Base-by-base conservation (phyloP, 2,888 invertebrate species). In the Mythimna albipuncta region DNA sequence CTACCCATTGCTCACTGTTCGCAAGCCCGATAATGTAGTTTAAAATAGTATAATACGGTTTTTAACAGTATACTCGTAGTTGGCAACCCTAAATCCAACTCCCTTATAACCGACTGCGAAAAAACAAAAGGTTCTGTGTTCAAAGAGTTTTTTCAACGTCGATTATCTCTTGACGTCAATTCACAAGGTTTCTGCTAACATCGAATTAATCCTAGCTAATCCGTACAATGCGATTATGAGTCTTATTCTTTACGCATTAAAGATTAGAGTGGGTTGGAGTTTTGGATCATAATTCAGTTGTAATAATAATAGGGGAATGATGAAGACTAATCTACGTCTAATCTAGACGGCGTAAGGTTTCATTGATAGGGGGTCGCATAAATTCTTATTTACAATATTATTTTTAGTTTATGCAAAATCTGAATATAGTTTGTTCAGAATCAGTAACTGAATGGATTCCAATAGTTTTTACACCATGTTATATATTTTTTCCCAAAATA, bases 91-190 rank as follows among this genome's bases (percentile, higher is more conserved):
- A 32, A 32, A 3, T 32, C 32, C 32, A 32, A 32, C 32, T 5
- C 21, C 38, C 21, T 13, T 62, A 7, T 35, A 66, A 50, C 26
- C 13, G 9, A 73, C 13, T 38, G 35, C 13, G 26, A 59, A 66
- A 44, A 69, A 77, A 38, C 16, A 44, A 26, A 77, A 70, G n/a
- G 41, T 52, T 57, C 19, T 41, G 5, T 58, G 50, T 73, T 19
- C 13, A 11, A n/a, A 0, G 35, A n/a, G 38, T 67, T 70, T 78
- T 72, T 80, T 52, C 72, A 72, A 57, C 57, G 69, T 82, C 79
- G 68, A 82, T 77, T 82, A 82, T 72, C 68, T 54, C n/a, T 35
- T 82, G 83, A 82, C 83, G 72, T 79, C 75, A 69, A 65, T 65
- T 32, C 38, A 41, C 57, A 79, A 68, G 80, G 75, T 75, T 72